phyloP scores from a whole-genome alignment of 1,140 invertebrate species.

The Rhizoglyphus robini region DNA sequence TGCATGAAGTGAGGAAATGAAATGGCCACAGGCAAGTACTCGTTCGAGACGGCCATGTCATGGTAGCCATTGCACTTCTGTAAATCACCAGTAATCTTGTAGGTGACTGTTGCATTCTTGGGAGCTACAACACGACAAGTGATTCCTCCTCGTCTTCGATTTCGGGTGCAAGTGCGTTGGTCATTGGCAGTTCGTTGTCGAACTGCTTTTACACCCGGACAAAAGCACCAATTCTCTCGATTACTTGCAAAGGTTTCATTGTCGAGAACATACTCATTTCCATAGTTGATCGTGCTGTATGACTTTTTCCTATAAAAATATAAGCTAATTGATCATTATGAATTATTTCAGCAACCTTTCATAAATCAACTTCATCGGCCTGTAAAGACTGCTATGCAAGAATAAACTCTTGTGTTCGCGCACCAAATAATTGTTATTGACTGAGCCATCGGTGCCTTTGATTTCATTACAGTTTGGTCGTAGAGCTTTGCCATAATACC shows the following conservation, averaged over 20 bases:
- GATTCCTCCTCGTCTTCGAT: background rate
- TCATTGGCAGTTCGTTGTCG: background rate
- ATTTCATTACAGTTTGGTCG: background rate
- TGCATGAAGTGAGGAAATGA: background rate
- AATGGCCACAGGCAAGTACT: background rate
- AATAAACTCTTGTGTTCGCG: background rate
- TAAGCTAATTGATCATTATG: too few species aligned
- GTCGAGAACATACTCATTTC: background rate
- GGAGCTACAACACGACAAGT: background rate
- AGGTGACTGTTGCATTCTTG: background rate
- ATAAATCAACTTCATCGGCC: background rate
- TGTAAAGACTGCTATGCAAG: background rate
- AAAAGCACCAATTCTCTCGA: background rate
- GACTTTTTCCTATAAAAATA: too few species aligned
- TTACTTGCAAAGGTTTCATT: background rate
- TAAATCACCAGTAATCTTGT: background rate
- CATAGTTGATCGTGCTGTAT: background rate
- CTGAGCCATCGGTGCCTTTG: background rate
- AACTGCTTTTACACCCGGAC: background rate
- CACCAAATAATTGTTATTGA: conserved; percentile 3
- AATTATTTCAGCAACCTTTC: background rate
- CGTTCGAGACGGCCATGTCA: background rate
- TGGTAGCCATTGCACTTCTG: conserved; percentile 6
- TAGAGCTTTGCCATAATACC: background rate
- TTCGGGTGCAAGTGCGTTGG: background rate